A percentile compares a stretch with the other conserved stretches of the same genome.
Evolutionary conservation across 1,140 invertebrate genomes (phyloP).

Genomic region (Cotesia vestalis): DNA sequence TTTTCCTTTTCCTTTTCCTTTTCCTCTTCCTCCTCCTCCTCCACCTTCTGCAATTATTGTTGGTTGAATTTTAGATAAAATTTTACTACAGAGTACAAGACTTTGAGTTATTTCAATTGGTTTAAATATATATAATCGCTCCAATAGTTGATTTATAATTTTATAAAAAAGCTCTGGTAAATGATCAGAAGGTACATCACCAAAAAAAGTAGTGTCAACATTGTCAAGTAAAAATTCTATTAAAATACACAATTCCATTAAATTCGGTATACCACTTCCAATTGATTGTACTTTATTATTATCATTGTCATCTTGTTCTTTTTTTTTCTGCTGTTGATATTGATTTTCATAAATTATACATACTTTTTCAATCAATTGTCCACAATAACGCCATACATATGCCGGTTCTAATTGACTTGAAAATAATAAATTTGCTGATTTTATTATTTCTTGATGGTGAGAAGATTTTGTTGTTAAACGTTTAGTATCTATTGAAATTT

Average conservation of each 20-base stretch:
- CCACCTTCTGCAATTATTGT: conserved; percentile 57
- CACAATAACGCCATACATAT: conserved; percentile 88
- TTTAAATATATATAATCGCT: conserved; percentile 69
- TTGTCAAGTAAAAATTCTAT: conserved; percentile 83
- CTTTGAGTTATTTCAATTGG: conserved; percentile 73
- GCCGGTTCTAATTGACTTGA: conserved; percentile 80
- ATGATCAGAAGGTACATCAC: conserved; percentile 83
- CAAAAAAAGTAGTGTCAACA: conserved; percentile 81
- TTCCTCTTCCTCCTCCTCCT: conserved; percentile 46
- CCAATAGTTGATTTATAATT: conserved; percentile 71
- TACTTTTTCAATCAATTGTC: conserved; percentile 74
- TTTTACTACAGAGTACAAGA: conserved; percentile 77
- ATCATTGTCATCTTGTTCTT: not conserved
- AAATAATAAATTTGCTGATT: conserved; percentile 88
- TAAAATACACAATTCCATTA: conserved; percentile 76
- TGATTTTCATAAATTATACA: conserved; percentile 62
- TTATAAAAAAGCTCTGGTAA: conserved; percentile 77
- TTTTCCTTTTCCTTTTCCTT: conserved; percentile 41
- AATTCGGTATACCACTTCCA: conserved; percentile 70
- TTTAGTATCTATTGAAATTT: too few species aligned
- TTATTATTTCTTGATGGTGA: conserved; percentile 73
- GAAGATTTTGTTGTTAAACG: conserved; percentile 37
- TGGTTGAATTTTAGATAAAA: conserved; percentile 81
- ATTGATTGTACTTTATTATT: conserved; percentile 64
- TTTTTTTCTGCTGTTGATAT: conserved; percentile 27